Evolutionary conservation across 2,113 vertebrate genomes (phyloP).

Genomic region (Suncus etruscus): DNA sequence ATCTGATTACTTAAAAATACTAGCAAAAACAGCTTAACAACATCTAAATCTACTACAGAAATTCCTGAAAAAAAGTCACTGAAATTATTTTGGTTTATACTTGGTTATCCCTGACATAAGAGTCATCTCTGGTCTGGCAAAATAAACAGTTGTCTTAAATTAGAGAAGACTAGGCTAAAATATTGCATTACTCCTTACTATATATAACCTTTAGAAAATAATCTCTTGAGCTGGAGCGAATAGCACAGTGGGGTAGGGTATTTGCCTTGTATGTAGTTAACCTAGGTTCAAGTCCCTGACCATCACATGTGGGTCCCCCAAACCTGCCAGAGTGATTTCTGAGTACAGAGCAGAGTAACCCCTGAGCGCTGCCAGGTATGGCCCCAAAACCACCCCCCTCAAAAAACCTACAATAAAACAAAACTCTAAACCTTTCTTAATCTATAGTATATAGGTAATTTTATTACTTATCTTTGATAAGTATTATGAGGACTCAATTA

Average conservation of each 20-base stretch:
- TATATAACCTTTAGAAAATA: constrained; percentile 16
- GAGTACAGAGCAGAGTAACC: too few relatives aligned
- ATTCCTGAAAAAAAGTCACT: constrained; percentile 31
- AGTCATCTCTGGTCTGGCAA: not conserved
- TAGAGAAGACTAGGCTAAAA: not conserved
- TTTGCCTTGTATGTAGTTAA: too few relatives aligned
- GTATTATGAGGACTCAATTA: constrained; percentile 29
- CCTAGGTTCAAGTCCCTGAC: too few relatives aligned
- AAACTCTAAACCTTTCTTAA: not conserved
- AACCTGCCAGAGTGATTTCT: too few relatives aligned
- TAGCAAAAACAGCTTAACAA: not conserved
- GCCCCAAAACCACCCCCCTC: too few relatives aligned
- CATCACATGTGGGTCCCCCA: too few relatives aligned
- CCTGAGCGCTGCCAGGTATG: too few relatives aligned
- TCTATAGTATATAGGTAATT: not conserved
- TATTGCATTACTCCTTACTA: constrained; percentile 10
- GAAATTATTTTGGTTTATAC: constrained; percentile 16
- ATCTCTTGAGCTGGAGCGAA: not conserved
- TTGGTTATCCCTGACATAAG: not conserved
- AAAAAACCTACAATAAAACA: too few relatives aligned
- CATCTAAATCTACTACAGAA: constrained; percentile 4
- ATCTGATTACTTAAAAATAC: constrained; percentile 49
- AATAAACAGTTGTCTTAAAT: constrained; percentile 49
- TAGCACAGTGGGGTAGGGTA: too few relatives aligned
- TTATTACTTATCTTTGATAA: not conserved